phyloP scores from a whole-genome alignment of 2,797 vertebrate genomes.

The Selene dorsalis region DNA sequence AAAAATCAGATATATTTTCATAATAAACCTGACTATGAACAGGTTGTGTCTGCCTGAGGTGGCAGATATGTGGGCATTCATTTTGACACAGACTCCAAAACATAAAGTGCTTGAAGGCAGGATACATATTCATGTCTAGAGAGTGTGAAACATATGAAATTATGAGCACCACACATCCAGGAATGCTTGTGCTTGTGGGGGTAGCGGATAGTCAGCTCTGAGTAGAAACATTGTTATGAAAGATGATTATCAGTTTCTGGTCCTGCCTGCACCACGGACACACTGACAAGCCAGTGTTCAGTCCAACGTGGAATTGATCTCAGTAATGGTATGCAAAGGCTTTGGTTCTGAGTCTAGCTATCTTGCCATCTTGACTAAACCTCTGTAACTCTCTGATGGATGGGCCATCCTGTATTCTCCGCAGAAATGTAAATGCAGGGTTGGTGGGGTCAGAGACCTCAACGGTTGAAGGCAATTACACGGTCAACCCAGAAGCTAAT shows the following conservation, averaged over 20 bases:
- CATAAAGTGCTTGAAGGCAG: constrained; percentile 49
- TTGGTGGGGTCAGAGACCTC: constrained; percentile 44
- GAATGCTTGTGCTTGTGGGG: neutral
- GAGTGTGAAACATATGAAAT: constrained; percentile 32
- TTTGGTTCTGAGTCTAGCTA: neutral
- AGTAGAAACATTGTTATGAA: constrained; percentile 13
- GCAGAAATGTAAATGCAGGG: constrained; percentile 56
- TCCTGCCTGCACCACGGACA: constrained; percentile 3
- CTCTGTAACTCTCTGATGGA: constrained; percentile 28
- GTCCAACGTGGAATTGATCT: neutral
- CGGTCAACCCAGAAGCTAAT: constrained; percentile 68
- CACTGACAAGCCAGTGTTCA: neutral
- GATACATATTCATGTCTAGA: constrained; percentile 56
- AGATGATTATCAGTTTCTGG: constrained; percentile 20
- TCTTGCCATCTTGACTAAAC: neutral
- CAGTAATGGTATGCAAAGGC: neutral
- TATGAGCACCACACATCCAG: neutral
- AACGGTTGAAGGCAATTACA: constrained; percentile 68
- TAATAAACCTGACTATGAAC: constrained; percentile 34
- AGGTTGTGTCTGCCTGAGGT: constrained; percentile 52
- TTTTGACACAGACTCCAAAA: constrained; percentile 33
- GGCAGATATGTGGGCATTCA: constrained; percentile 43
- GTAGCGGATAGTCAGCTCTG: neutral
- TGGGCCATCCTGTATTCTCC: constrained; percentile 28
- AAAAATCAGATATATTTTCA: constrained; percentile 22